Base-by-base conservation (phyloP, 2,113 vertebrate genomes). In the Petrocephalus zakoni region DNA sequence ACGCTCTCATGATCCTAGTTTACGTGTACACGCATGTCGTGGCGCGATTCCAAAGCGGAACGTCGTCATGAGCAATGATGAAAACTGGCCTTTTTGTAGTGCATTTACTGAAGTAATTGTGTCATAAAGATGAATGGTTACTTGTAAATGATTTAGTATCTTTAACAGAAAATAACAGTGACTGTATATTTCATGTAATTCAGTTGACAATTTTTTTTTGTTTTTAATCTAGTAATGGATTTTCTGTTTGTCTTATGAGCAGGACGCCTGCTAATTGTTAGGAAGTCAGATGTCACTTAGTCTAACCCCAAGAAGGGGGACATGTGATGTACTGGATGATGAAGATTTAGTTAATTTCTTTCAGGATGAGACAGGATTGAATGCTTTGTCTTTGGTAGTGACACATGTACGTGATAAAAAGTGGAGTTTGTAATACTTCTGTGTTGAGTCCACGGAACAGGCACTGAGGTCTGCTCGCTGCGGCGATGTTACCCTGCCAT, bases 1-100 rank as follows among this genome's bases (percentile, higher is more conserved):
- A 95, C 94, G 94, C 94, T 95, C 94, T 92, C 93, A 90, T 93
- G 93, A 92, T 93, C 90, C 83, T 17, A 68, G 88, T 51, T 78
- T 89, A 83, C 58, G 91, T 89, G 89, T 88, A 87, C 72, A 91
- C 89, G 89, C 90, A 92, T 91, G 93, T 93, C 92, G 92, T 89
- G 89, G 90, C 90, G 21, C 92, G 92, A 94, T 93, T 91, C 92
- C 90, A 53, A 90, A 94, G 94, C 92, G 10, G 17, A 21, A 42
- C 34, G 21, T 25, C 42, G 53, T 52, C 53, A 58, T 58, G 29
- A 2, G 4, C 51, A 25, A 11, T 19, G 10, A 4, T 25, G 25
- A 55, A 53, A 25, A 17, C 51, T 0, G 0, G 9, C 51, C 51
- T 52, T 52, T 85, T 85, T 15, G 2, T 25, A 37, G n/a, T 37